These are phyloP conservation scores for Phalloptychus januarius DNA, from an alignment of 2,797 vertebrate species.

Conservation along the genomic window DNA sequence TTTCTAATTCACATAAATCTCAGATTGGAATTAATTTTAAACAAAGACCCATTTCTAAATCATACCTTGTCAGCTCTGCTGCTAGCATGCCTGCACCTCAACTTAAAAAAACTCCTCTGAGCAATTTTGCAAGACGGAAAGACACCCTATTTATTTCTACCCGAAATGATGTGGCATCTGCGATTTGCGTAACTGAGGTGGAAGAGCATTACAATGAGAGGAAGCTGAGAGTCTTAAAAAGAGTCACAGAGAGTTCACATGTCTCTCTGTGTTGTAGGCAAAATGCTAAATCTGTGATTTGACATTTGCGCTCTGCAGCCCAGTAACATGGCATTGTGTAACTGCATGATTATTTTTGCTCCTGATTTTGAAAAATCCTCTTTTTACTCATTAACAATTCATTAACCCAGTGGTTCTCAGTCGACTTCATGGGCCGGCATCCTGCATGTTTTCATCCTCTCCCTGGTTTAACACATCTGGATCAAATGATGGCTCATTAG, in stretches of 20 bases:
- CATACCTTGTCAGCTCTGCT: constrained; percentile 30
- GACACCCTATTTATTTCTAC: constrained; percentile 44
- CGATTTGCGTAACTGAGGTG: constrained; percentile 61
- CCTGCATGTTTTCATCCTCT: too few relatives aligned
- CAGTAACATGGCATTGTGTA: neutral
- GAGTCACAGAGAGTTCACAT: constrained; percentile 64
- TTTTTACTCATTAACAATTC: constrained; percentile 14
- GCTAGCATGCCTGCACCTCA: constrained; percentile 38
- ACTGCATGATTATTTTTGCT: constrained; percentile 2
- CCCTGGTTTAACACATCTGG: too few relatives aligned
- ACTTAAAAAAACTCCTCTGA: constrained; percentile 24
- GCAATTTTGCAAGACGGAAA: constrained; percentile 27
- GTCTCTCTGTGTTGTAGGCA: constrained; percentile 25
- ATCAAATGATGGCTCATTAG: too few relatives aligned
- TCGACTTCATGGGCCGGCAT: too few relatives aligned
- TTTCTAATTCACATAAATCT: neutral
- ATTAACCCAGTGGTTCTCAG: too few relatives aligned
- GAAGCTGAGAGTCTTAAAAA: constrained; percentile 42
- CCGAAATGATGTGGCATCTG: constrained; percentile 62
- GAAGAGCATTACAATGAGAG: constrained; percentile 53
- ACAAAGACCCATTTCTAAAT: neutral
- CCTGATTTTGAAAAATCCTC: neutral
- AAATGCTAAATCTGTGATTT: constrained; percentile 40
- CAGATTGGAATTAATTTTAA: too few relatives aligned
- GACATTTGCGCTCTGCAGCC: constrained; percentile 34